Evolutionary conservation across 2,113 vertebrate species (phyloP), one percentile per base, ranked within the genome.

Genomic region (Delphinus delphis): DNA sequence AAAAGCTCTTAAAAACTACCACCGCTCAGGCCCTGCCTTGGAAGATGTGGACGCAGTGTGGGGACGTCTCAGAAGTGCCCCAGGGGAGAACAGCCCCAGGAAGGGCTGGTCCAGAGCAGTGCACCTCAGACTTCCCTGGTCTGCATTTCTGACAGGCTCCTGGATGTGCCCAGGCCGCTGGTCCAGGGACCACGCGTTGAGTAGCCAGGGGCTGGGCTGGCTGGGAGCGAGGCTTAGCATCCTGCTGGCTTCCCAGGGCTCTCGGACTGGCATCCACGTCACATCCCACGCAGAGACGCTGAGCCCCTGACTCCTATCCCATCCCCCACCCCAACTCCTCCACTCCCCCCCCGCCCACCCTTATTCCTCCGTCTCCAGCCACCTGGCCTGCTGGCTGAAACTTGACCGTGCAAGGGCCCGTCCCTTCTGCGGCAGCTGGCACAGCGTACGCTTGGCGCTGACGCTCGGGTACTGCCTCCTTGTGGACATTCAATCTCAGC

Each of bases 361-460:
- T 26, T 11, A 5, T 13, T 53, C 8, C 44, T 25, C n/a, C 0
- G 68, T 7, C 8, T 53, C 13, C 81, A 6, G 68, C 3, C n/a
- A 20, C n/a, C 3, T 2, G 1, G 1, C 44, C 58, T 76, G 44
- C 13, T 1, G 33, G 33, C 55, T 8, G 58, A 53, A 5, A 26
- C 25, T 7, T 14, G n/a, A 2, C 26, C 1, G 8, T 1, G 21
- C 23, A 3, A 11, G 17, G 10, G 3, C 14, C 47, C 20, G 7
- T n/a, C 76, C 21, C 1, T 74, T n/a, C 33, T 44, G 41, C 0
- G 8, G 33, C 10, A 0, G 3, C 41, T 14, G 8, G 47, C 15
- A 58, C 11, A 41, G 17, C 1, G 8, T 10, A 1, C 0, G 1
- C 6, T 0, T 31, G 79, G 26, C 20, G 11, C 15, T 20, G 41